Evolutionary conservation across 2,113 vertebrate species (phyloP), one percentile per base, ranked within the genome.

Genomic region (Aramus guarauna): DNA sequence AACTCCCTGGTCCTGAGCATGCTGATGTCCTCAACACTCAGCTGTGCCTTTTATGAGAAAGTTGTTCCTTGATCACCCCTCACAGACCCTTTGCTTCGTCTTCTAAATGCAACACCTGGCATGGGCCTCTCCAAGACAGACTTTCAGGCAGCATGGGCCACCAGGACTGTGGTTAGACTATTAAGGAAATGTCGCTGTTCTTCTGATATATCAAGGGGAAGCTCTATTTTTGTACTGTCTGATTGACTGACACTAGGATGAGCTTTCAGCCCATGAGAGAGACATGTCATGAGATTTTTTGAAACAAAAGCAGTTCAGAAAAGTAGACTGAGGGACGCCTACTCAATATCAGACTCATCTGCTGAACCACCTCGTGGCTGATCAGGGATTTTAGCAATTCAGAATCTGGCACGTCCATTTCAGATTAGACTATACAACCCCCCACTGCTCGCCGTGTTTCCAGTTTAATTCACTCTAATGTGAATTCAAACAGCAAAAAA

Each of bases 271-370:
- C 59, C 66, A 39, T 90, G 77, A 86, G 21, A 82, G 50, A 94
- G 27, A 55, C n/a, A n/a, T 15, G 19, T 92, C 86, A 88, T 8
- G 7, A 94, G 63, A 80, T 75, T 84, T 90, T 96, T 69, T 88
- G 47, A 94, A 68, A 95, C 8, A 94, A 92, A 78, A 93, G 64
- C 47, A 60, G n/a, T 59, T 88, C 83, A 90, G 75, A 89, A 76
- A 92, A 77, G 8, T 62, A 95, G 90, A 93, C 96, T 75, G 63
- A 85, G 48, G 43, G 50, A 93, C 18, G 0, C 87, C 96, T 83
- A 90, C 88, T 91, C 90, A 78, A 6, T 14, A 94, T 68, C 84
- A 96, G 60, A 92, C 39, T 97, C 43, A 69, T 85, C 68, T 87
- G 45, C 45, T 72, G 74, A 96, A 85, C 85, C 20, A 75, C 26